Base-by-base conservation (phyloP, 2,888 invertebrate species). In the Machimus atricapillus region DNA sequence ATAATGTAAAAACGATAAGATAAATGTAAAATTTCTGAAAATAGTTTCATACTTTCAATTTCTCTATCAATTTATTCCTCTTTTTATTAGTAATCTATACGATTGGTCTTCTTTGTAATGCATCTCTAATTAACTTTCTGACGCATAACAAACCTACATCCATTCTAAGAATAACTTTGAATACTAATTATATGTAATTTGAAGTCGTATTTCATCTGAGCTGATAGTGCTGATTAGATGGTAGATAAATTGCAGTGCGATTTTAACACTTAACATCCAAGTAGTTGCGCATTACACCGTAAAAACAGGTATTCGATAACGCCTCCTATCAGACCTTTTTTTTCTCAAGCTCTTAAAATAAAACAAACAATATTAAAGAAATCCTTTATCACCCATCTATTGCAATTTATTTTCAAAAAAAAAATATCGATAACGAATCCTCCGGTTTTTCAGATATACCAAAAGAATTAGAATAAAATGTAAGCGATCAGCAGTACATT, bases 361-460 rank as follows among this genome's bases (percentile, higher is more conserved):
- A 19, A 31, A 19, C 12, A 79, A 40, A 9, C 37, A 40, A 40
- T 40, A 40, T 40, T 40, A 40, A 9, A 40, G 40, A 40, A 56
- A 52, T 16, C 31, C 31, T 5, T 56, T 81, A 81, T 31, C 14
- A 81, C 52, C 52, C 23, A 66, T 23, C 27, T 23, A n/a, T 66
- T 66, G 66, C 66, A 81, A 27, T 52, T 16, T 81, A 56, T 56
- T 81, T 81, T 66, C 66, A 66, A 66, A 66, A 19, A 66, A 66
- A 66, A 19, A 56, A 81, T 52, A 81, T 81, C 52, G 19, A 81
- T 81, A 81, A 81, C 31, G 43, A 78, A n/a, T 78, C 78, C 56
- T 46, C 81, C 52, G 56, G 81, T 81, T 81, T 81, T 81, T 81
- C 81, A 81, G 81, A 81, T 81, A 81, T 46, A 81, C 81, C 66